Evolutionary conservation across 2,113 vertebrate genomes (phyloP), one percentile per base, ranked within the genome.

Genomic region (Sphaerodactylus townsendi): DNA sequence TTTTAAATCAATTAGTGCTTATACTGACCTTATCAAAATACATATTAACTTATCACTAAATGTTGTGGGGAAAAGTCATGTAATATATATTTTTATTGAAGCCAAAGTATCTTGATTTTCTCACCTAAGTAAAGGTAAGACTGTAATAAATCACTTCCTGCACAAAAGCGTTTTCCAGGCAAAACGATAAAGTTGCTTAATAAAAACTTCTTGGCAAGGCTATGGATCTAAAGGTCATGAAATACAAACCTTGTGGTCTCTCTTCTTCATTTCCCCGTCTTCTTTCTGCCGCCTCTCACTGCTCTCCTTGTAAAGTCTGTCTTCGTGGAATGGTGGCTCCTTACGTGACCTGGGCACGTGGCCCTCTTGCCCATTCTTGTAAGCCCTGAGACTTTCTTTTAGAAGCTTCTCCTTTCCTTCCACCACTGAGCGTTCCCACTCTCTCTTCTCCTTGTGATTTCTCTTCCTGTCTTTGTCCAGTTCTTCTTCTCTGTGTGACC

Each of bases 221-320:
- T 68, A 77, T 80, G 25, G 10, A 46, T 80, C 87, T 37, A 4
- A 66, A 56, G 9, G 23, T 3, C 39, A 59, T 41, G 8, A 1
- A 83, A 89, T 56, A 44, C 92, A 37, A 88, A 98, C 98, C 97
- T 93, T 87, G 25, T 77, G 13, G 56, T 89, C 86, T 82, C 5
- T 65, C 5, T 82, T 81, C 74, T 37, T 93, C 77, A 35, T 90
- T 87, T 88, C 91, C 2, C 65, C 87, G 69, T 92, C 95, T 17
- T 90, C 92, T 19, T 84, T 87, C 3, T 50, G 85, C 2, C 37
- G 2, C 33, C 65, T 83, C 28, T 96, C 94, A 4, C 53, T 92
- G 50, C 59, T 84, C 39, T 96, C 95, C 7, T 75, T 80, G 28
- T 76, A 91, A 82, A 94, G 95, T 91, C 80, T 90, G 19, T 85